These are phyloP conservation scores for Liopterus haemorrhoidalis DNA, from an alignment of 2,888 invertebrate species.

Conservation along the genomic window DNA sequence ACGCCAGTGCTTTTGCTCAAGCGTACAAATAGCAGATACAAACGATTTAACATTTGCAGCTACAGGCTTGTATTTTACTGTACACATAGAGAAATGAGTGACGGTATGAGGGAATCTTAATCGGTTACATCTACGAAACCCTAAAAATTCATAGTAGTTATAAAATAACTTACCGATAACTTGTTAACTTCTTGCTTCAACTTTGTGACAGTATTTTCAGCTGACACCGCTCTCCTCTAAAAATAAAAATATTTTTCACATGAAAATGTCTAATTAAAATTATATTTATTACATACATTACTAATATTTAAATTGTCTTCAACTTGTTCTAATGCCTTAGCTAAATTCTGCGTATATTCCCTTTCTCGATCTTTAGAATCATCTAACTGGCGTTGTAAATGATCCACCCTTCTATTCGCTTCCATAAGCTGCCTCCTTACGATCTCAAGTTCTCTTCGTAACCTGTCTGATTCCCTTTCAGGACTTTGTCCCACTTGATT, in stretches of 20 bases:
- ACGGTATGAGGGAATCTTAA: too few relatives aligned
- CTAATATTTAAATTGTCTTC: slow-evolving; percentile 55
- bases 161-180: slow-evolving; percentile 61
- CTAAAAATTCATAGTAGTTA: too few relatives aligned
- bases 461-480: slow-evolving; percentile 45
- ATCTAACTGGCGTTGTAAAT: slow-evolving; percentile 51
- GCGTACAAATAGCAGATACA: too few relatives aligned
- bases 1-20: too few relatives aligned
- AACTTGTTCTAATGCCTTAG: slow-evolving; percentile 53
- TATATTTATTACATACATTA: slow-evolving; percentile 44
- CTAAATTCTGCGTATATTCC: slow-evolving; percentile 50
- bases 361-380: slow-evolving; percentile 50
- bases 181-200: slow-evolving; percentile 65
- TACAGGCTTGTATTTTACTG: too few relatives aligned
- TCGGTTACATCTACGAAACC: too few relatives aligned
- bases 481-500: slow-evolving; percentile 36
- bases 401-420: slow-evolving; percentile 49
- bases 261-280: neutral
- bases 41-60: too few relatives aligned
- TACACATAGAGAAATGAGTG: too few relatives aligned
- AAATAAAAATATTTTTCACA: slow-evolving; percentile 35
- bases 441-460: slow-evolving; percentile 53
- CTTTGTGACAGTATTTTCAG: slow-evolving; percentile 57
- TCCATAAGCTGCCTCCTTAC: slow-evolving; percentile 51
- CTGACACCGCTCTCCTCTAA: slow-evolving; percentile 56